Evolutionary conservation across 1,140 invertebrate species (phyloP).

Genomic region (Triops cancriformis): DNA sequence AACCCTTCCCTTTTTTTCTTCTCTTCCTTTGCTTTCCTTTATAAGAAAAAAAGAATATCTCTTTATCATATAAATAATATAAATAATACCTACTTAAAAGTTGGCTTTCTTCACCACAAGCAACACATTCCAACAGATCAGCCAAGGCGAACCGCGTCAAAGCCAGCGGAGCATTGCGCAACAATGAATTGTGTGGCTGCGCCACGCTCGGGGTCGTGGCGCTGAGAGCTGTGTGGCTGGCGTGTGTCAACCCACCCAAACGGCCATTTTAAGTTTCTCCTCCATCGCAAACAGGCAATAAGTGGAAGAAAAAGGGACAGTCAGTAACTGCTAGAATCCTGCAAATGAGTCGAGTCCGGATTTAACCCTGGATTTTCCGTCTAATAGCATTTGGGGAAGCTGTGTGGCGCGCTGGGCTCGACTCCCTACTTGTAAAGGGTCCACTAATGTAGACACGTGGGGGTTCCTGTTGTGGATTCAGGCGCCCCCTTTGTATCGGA

Average conservation of each 20-base stretch:
- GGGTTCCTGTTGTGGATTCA: constrained; percentile 8
- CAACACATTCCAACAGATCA: background rate
- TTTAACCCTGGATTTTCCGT: no score
- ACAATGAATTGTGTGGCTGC: background rate
- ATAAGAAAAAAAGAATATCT: background rate
- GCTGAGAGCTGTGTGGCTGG: no score
- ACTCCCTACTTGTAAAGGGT: background rate
- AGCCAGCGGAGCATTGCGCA: background rate
- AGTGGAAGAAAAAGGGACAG: no score
- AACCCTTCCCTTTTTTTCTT: background rate
- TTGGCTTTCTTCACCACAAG: background rate
- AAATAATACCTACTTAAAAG: background rate
- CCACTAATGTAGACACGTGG: constrained; percentile 11
- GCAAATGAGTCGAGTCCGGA: no score
- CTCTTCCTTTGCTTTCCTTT: background rate
- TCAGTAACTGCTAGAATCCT: no score
- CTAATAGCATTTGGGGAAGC: background rate
- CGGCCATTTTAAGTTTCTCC: no score
- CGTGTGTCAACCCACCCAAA: no score
- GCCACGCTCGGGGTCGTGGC: background rate
- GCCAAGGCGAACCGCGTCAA: background rate
- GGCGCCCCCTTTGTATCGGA: constrained; percentile 1
- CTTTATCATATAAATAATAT: constrained; percentile 14
- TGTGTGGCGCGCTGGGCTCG: background rate
- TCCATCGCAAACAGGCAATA: no score